Evolutionary conservation across 1,140 invertebrate genomes (phyloP).

Genomic region (Acromyrmex echinatior): DNA sequence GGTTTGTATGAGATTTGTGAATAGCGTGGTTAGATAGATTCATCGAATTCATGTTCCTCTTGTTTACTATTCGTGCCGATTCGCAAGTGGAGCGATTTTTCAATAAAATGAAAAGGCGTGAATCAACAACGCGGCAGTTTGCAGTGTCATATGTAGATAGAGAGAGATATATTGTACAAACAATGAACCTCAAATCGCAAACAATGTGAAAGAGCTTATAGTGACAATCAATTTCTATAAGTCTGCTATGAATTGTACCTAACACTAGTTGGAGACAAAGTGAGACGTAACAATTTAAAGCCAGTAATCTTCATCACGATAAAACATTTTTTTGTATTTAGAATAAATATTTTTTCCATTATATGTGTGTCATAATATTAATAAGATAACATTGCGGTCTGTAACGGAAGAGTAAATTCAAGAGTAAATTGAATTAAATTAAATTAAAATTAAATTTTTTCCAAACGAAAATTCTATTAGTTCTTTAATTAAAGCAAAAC

Average conservation of each 20-base stretch:
- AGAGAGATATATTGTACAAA: neutral
- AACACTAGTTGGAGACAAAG: neutral
- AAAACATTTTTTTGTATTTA: neutral
- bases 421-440: too few relatives aligned
- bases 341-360: neutral
- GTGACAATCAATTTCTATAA: neutral
- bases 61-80: constrained; percentile 17
- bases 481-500: neutral
- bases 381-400: neutral
- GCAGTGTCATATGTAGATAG: neutral
- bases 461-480: neutral
- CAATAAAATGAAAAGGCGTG: neutral
- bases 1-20: neutral
- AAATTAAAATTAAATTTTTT: neutral
- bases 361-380: neutral
- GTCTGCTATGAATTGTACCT: neutral
- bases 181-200: neutral
- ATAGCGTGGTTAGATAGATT: neutral
- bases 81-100: neutral
- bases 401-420: neutral
- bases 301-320: neutral
- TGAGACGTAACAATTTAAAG: neutral
- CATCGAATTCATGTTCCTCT: neutral
- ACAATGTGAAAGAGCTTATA: neutral
- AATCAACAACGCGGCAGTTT: neutral